These are phyloP conservation scores for Byasa hedistus DNA, from an alignment of 2,888 invertebrate species.

Conservation along the genomic window DNA sequence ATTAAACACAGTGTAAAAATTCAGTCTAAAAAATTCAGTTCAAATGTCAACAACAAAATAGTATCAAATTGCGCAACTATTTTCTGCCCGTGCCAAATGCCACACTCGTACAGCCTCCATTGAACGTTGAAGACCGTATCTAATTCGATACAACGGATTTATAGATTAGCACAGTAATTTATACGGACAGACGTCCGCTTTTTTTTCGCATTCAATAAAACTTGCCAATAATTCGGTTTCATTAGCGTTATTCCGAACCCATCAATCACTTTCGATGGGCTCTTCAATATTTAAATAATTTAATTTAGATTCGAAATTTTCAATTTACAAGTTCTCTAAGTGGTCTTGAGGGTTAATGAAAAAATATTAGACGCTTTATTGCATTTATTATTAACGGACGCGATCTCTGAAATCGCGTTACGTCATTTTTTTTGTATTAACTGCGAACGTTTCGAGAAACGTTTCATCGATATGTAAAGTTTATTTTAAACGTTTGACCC, in stretches of 20 bases:
- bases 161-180: conserved; percentile 20
- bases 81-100: not conserved
- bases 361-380: conserved; percentile 21
- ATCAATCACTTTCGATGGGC: conserved; percentile 22
- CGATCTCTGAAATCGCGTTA: not conserved
- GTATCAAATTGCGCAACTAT: not conserved
- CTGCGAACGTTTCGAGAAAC: not conserved
- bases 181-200: conserved; percentile 11
- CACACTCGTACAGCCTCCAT: conserved; percentile 29
- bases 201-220: conserved; percentile 20
- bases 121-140: conserved; percentile 24
- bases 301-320: conserved; percentile 17
- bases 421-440: not conserved
- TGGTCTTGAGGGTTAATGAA: conserved; percentile 13
- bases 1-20: not conserved
- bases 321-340: conserved; percentile 9
- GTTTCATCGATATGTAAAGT: not conserved
- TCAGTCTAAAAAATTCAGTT: not conserved
- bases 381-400: not conserved
- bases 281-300: conserved; percentile 26
- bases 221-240: conserved; percentile 23
- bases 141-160: conserved; percentile 23
- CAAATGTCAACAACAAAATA: not conserved
- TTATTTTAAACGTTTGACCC: conserved; percentile 1
- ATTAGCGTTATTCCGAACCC: conserved; percentile 17